These are phyloP conservation scores for Schlechtendalia chinensis DNA, from an alignment of 1,140 invertebrate species.

Conservation along the genomic window DNA sequence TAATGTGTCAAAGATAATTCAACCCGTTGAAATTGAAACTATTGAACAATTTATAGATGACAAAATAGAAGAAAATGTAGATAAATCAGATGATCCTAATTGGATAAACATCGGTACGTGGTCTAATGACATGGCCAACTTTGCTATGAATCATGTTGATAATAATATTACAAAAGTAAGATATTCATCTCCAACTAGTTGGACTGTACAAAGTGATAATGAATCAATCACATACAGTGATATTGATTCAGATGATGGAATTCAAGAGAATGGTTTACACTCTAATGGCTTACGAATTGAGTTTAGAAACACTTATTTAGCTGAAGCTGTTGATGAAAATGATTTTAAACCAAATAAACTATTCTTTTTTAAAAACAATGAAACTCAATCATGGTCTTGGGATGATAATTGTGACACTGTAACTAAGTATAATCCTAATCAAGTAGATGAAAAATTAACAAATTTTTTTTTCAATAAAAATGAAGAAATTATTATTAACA, in stretches of 20 bases:
- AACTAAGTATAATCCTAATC: not conserved
- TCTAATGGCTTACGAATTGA: constrained; percentile 67
- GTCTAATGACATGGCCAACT: constrained; percentile 76
- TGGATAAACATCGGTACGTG: constrained; percentile 82
- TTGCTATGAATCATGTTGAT: constrained; percentile 37
- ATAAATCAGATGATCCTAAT: constrained; percentile 55
- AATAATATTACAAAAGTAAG: constrained; percentile 50
- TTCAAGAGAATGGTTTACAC: constrained; percentile 55
- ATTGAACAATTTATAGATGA: constrained; percentile 51
- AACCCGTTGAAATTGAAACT: constrained; percentile 55
- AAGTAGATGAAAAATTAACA: not conserved
- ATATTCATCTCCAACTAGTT: constrained; percentile 56
- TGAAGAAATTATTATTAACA: constrained; percentile 35
- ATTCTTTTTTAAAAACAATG: constrained; percentile 26
- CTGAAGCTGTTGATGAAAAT: constrained; percentile 75
- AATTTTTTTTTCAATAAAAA: constrained; percentile 23
- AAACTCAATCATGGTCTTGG: constrained; percentile 15
- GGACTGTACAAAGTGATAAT: constrained; percentile 53
- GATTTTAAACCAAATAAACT: constrained; percentile 44
- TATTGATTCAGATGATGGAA: constrained; percentile 55
- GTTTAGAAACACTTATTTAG: constrained; percentile 78
- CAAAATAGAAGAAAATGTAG: constrained; percentile 54
- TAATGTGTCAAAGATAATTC: constrained; percentile 51
- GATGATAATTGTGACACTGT: not conserved
- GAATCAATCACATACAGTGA: constrained; percentile 52